These are phyloP conservation scores for Smittia sp. DNA, from an alignment of 2,888 invertebrate genomes.

Conservation along the genomic window DNA sequence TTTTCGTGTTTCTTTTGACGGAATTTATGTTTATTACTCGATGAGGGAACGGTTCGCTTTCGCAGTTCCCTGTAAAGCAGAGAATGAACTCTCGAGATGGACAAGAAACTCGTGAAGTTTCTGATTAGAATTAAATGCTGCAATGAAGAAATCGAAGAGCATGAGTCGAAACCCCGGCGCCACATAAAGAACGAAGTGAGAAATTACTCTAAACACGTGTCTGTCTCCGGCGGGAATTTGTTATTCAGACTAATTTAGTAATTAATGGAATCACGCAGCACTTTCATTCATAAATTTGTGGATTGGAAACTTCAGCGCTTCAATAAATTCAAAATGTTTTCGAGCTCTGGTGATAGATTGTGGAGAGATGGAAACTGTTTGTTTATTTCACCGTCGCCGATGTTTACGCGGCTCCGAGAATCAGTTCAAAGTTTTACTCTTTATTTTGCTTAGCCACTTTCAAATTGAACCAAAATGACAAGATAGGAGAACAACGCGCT, in stretches of 20 bases:
- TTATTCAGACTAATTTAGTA: conserved; percentile 13
- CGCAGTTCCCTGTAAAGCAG: not conserved
- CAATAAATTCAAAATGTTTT: not conserved
- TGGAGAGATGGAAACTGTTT: not conserved
- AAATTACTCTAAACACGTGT: conserved; percentile 18
- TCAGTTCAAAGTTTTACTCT: too few relatives aligned
- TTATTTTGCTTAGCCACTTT: too few relatives aligned
- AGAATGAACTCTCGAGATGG: too few relatives aligned
- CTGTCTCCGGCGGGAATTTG: conserved; percentile 2
- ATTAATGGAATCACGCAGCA: not conserved
- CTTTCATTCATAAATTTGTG: conserved; percentile 22
- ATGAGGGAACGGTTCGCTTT: not conserved
- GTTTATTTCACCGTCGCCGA: not conserved
- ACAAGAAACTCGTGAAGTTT: too few relatives aligned
- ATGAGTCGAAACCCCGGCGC: conserved; percentile 24
- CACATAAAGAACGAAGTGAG: conserved; percentile 35
- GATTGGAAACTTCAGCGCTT: not conserved
- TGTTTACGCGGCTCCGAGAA: too few relatives aligned
- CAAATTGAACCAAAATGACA: not conserved
- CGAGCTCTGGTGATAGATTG: not conserved
- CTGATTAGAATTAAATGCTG: conserved; percentile 17
- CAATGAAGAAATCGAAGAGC: conserved; percentile 3
- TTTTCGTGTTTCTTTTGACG: not conserved
- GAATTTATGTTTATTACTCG: conserved; percentile 22
- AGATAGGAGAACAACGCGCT: not conserved